Base-by-base conservation (phyloP, 2,888 invertebrate species). In the Ectemnius continuus region DNA sequence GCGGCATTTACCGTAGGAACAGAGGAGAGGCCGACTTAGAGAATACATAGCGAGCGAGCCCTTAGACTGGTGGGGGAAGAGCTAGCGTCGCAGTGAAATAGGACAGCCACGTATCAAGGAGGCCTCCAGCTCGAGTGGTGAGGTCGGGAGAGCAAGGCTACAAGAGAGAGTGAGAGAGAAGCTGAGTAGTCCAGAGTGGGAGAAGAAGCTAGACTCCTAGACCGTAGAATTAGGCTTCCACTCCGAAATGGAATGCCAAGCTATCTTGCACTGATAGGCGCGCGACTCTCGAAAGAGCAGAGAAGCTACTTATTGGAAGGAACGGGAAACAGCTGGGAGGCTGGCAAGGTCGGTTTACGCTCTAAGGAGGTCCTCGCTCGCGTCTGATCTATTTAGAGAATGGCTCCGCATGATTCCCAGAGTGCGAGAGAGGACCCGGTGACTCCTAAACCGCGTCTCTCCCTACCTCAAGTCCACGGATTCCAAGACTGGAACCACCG, bases 31-130 rank as follows among this genome's bases (percentile, higher is more conserved):
- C 36, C 8, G 36, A 36, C 3, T 36, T 36, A 36, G 36, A 84
- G 84, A 87, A 84, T 82, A 85, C 85, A 79, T 79, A 73, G 75
- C 75, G 78, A 78, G 60, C 70, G 26, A 58, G 28, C 23, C 23
- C 3, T 3, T 23, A 23, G 23, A 2, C 23, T 2, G 62, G 56
- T 52, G 70, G 70, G 61, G 67, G 60, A 18, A n/a, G 60, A 58
- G 28, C 16, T 16, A 45, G 64, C 14, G 67, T 6, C 63, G 58
- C 20, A 36, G 47, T 36, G 63, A 47, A 47, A 65, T 64, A 60
- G 58, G 48, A 46, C 67, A n/a, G 4, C 5, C 1, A 57, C 14
- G 46, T 61, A 16, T 46, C 46, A 28, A 58, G 23, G 58, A 23
- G 26, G 8, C 11, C 23, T 14, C 14, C 2, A 45, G 18, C 16